These are phyloP conservation scores for Mus spretus DNA, from an alignment of 2,797 vertebrate species.

Conservation along the genomic window DNA sequence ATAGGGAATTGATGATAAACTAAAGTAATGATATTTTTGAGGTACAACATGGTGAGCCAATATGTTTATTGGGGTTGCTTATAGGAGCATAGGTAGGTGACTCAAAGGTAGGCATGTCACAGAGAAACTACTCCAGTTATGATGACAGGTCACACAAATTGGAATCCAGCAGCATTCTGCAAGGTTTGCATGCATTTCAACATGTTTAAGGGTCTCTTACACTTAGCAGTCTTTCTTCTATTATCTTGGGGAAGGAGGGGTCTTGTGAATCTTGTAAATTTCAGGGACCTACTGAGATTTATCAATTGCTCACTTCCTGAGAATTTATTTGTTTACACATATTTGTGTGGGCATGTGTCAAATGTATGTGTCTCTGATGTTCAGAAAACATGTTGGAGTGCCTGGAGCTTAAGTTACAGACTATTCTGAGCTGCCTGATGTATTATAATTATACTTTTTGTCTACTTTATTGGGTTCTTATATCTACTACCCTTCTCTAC, in stretches of 20 bases:
- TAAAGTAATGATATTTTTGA: neutral
- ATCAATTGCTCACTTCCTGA: neutral
- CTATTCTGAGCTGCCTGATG: neutral
- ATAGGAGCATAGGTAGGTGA: neutral
- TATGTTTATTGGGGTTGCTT: neutral
- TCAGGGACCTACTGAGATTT: neutral
- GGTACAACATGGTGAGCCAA: neutral
- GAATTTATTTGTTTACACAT: neutral
- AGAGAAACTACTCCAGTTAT: neutral
- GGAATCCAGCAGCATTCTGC: neutral
- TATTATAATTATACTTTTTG: neutral
- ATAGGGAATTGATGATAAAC: neutral
- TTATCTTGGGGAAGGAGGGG: neutral
- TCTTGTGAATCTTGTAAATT: neutral
- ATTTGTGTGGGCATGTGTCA: neutral
- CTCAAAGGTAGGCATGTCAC: neutral
- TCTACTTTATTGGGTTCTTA: neutral
- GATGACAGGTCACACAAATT: neutral
- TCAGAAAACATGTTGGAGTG: neutral
- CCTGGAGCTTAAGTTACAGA: neutral
- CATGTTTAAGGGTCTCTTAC: neutral
- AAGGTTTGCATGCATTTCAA: neutral
- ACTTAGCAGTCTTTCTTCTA: neutral
- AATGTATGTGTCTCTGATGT: neutral
- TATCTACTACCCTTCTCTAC: neutral